These are phyloP conservation scores for Lepidocyrtinus sp. DNA, from an alignment of 2,888 invertebrate species.

Conservation along the genomic window DNA sequence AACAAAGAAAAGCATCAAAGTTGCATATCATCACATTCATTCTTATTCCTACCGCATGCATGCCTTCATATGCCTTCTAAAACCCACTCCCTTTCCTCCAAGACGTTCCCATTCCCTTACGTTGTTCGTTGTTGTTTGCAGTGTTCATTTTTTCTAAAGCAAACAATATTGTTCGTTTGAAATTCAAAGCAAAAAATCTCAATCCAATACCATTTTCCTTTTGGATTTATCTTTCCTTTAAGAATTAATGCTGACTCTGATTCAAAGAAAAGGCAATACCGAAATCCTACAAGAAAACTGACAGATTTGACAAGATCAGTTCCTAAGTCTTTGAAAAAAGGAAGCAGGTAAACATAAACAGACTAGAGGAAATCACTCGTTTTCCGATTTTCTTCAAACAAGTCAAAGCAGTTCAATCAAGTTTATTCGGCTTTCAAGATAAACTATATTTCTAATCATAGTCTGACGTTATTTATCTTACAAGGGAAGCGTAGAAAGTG, in stretches of 20 bases:
- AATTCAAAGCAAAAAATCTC: background rate
- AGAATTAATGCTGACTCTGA: background rate
- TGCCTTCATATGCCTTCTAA: background rate
- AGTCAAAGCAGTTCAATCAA: background rate
- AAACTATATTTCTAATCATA: background rate
- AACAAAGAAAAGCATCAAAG: slow-evolving; percentile 4
- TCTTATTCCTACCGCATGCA: too few relatives aligned
- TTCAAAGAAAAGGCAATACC: background rate
- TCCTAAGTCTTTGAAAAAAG: background rate
- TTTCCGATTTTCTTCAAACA: background rate
- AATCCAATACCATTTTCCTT: too few relatives aligned
- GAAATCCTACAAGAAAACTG: background rate
- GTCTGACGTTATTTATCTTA: background rate
- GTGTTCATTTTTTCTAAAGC: too few relatives aligned
- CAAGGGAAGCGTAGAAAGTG: background rate
- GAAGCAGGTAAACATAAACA: background rate
- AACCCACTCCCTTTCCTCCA: background rate
- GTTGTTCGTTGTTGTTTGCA: too few relatives aligned
- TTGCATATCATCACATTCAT: slow-evolving; percentile 13
- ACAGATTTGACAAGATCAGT: slow-evolving; percentile 13
- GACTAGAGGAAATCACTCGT: background rate
- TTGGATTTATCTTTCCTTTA: background rate
- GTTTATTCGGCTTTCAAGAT: slow-evolving; percentile 3
- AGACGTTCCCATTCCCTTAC: background rate
- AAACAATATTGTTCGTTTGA: background rate